phyloP scores from a whole-genome alignment of 2,888 invertebrate genomes.

The Temnothorax rugatulus region DNA sequence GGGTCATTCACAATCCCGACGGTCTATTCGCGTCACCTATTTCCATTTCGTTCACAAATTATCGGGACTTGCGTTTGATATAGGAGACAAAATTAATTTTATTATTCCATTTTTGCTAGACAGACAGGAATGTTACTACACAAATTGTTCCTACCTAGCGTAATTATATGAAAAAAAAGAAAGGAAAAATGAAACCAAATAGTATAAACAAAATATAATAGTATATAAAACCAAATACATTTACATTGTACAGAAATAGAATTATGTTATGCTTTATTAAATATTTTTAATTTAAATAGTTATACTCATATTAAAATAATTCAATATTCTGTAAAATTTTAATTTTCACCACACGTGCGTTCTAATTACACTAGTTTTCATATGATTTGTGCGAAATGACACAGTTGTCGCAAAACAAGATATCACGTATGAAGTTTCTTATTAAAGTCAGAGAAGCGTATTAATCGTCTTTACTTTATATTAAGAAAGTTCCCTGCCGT shows the following conservation, averaged over 20 bases:
- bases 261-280: constrained; percentile 1
- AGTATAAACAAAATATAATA: neutral
- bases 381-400: neutral
- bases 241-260: neutral
- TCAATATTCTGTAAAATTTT: neutral
- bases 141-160: neutral
- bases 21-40: constrained; percentile 62
- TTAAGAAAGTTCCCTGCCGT: constrained; percentile 70
- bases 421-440: constrained; percentile 53
- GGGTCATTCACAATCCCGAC: constrained; percentile 71
- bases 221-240: neutral
- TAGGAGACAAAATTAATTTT: neutral
- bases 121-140: neutral
- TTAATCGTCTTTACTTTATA: constrained; percentile 67
- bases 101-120: neutral
- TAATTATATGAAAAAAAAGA: neutral
- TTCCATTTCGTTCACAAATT: constrained; percentile 4
- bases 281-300: constrained; percentile 10
- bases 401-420: neutral
- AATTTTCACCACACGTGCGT: neutral
- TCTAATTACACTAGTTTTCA: constrained; percentile 3
- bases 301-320: neutral
- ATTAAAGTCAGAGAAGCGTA: constrained; percentile 69
- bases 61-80: constrained; percentile 1
- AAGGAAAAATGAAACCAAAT: neutral